phyloP scores from a whole-genome alignment of 2,888 invertebrate species.

The Oxytorus armatus region DNA sequence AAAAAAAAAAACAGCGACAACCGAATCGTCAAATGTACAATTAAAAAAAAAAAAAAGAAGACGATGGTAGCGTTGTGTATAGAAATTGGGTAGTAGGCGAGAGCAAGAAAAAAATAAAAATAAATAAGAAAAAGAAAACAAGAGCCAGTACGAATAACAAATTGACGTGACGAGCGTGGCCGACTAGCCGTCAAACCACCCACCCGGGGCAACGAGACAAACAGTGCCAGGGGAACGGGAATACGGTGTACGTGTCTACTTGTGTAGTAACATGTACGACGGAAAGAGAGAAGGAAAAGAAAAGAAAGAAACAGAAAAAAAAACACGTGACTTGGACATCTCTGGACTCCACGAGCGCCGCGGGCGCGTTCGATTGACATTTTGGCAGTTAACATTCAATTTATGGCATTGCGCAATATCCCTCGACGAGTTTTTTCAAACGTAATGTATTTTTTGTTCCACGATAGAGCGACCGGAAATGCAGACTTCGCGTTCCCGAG shows the following conservation, averaged over 20 bases:
- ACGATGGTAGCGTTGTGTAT: background rate
- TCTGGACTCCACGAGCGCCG: constrained; percentile 41
- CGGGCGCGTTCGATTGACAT: constrained; percentile 71
- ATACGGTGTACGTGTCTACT: constrained; percentile 7
- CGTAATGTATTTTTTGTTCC: no score
- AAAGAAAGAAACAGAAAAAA: constrained; percentile 16
- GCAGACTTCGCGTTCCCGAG: no score
- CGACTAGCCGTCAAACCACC: constrained; percentile 42
- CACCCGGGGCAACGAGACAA: background rate
- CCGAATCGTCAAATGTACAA: background rate
- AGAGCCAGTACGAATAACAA: constrained; percentile 33
- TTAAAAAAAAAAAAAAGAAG: constrained; percentile 9
- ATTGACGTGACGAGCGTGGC: constrained; percentile 52
- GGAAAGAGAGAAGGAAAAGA: background rate
- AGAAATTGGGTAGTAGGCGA: background rate
- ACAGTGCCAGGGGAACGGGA: background rate
- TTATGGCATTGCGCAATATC: constrained; percentile 72
- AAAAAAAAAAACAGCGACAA: constrained; percentile 1
- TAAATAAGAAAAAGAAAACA: no score
- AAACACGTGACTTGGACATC: constrained; percentile 43
- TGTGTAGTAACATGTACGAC: constrained; percentile 31
- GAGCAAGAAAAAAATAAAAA: constrained; percentile 31
- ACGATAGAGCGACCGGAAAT: constrained; percentile 49
- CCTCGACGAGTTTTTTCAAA: constrained; percentile 62
- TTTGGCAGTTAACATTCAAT: constrained; percentile 77